Evolutionary conservation across 1,140 invertebrate species (phyloP).

Genomic region (Drosophila repletoides): DNA sequence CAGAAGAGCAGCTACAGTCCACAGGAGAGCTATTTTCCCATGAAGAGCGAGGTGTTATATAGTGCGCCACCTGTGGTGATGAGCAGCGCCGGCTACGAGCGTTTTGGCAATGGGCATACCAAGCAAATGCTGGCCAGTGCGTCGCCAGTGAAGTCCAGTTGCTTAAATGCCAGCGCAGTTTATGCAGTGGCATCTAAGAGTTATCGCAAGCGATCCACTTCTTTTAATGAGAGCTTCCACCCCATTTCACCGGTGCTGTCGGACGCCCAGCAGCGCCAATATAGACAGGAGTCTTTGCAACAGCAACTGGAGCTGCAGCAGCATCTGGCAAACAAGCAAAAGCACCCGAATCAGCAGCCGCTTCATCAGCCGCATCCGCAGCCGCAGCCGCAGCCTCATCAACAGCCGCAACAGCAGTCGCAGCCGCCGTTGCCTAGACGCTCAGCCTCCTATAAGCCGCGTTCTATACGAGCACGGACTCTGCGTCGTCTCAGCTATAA

Average conservation of each 20-base stretch:
- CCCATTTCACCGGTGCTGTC: slow-evolving; percentile 75
- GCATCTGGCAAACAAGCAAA: not conserved
- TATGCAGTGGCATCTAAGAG: slow-evolving; percentile 51
- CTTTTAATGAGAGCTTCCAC: slow-evolving; percentile 81
- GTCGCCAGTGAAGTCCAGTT: slow-evolving; percentile 70
- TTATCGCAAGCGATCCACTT: slow-evolving; percentile 78
- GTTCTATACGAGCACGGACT: slow-evolving; percentile 83
- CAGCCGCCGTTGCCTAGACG: slow-evolving; percentile 42
- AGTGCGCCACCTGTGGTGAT: slow-evolving; percentile 56
- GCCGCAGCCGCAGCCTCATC: not conserved
- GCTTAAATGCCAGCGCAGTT: slow-evolving; percentile 50
- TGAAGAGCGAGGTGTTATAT: slow-evolving; percentile 60
- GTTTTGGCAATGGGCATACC: slow-evolving; percentile 58
- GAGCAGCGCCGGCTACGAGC: slow-evolving; percentile 55
- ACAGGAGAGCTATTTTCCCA: slow-evolving; percentile 76
- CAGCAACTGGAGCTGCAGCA: not conserved
- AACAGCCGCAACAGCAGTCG: slow-evolving; percentile 7
- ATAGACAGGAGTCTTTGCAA: slow-evolving; percentile 28
- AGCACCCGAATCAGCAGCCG: slow-evolving; percentile 4
- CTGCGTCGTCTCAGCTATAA: slow-evolving; percentile 84
- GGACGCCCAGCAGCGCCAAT: slow-evolving; percentile 34
- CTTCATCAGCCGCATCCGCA: not conserved
- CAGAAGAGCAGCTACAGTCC: slow-evolving; percentile 82
- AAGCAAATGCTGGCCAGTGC: slow-evolving; percentile 68
- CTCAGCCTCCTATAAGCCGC: slow-evolving; percentile 72